These are phyloP conservation scores for Lepas anatifera DNA, from an alignment of 2,888 invertebrate genomes.

Conservation along the genomic window DNA sequence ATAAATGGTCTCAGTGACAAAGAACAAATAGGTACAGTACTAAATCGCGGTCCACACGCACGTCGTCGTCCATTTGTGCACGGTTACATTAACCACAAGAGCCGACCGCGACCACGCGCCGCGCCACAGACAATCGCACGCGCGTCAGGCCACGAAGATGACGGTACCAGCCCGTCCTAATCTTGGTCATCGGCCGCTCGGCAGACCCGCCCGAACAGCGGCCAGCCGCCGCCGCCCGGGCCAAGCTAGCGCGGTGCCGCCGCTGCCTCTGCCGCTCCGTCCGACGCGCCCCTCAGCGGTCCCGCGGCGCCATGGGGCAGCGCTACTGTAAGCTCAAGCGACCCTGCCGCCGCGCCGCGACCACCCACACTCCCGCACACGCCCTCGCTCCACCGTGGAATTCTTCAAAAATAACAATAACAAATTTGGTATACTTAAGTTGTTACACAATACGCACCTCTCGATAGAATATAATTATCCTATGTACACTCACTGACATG, in stretches of 20 bases:
- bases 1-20: conserved; percentile 12
- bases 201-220: neutral
- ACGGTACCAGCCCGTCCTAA: conserved; percentile 9
- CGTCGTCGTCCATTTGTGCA: neutral
- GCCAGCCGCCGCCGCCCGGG: no score
- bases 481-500: neutral
- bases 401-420: conserved; percentile 12
- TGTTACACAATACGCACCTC: neutral
- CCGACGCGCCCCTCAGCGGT: neutral
- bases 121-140: no score
- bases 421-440: conserved; percentile 12
- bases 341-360: neutral
- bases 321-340: conserved; percentile 2
- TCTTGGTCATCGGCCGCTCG: neutral
- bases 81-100: neutral
- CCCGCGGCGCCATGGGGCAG: neutral
- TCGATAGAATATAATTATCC: conserved; percentile 6
- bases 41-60: neutral
- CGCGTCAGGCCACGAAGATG: neutral
- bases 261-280: neutral
- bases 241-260: no score
- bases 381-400: neutral
- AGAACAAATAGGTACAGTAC: conserved; percentile 12
- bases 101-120: neutral
- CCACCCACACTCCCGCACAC: no score